Base-by-base conservation (phyloP, 2,113 vertebrate genomes). In the Psilopogon haemacephalus region DNA sequence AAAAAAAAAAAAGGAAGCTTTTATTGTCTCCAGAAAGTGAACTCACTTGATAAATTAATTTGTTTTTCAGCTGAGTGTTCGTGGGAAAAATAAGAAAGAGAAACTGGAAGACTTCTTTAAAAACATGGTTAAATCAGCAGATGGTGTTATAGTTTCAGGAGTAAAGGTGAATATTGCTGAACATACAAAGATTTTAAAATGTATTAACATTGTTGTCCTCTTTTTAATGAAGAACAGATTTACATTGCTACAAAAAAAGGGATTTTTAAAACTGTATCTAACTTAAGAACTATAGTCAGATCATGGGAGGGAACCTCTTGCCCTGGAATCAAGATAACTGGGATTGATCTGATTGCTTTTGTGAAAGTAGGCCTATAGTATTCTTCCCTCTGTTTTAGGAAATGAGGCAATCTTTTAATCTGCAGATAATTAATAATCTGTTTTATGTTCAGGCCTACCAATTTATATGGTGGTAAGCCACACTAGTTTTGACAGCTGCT, bases 21-120 rank as follows among this genome's bases (percentile, higher is more conserved):
- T 65, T 94, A 11, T 94, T 91, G 26, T 40, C 48, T 91, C 10
- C 76, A 86, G 55, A 37, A 92, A 88, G 58, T 63, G 9, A 80
- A 73, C 64, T 72, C 80, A 96, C 24, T 56, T 87, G 32, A 60
- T 56, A 83, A 87, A 80, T 91, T 11, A 83, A 42, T 84, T 92
- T 97, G 50, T 95, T 86, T 97, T 97, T 83, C 97, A 99, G 99
- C 97, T 99, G 97, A 99, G 99, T 76, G 99, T 99, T 59, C 98
- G 99, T 97, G 99, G 99, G 50, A 99, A 99, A 97, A 99, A 99
- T 97, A 99, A 99, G 97, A 99, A 99, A 92, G 99, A 99, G 95
- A 99, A 99, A 96, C 97, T 99, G 90, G 99, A 99, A 97, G 99
- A 99, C 86, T 99, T 99, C 97, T 99, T 99, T 90, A 99, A 99